Base-by-base conservation (phyloP, 1,140 invertebrate genomes). In the Aleiodes sp. region DNA sequence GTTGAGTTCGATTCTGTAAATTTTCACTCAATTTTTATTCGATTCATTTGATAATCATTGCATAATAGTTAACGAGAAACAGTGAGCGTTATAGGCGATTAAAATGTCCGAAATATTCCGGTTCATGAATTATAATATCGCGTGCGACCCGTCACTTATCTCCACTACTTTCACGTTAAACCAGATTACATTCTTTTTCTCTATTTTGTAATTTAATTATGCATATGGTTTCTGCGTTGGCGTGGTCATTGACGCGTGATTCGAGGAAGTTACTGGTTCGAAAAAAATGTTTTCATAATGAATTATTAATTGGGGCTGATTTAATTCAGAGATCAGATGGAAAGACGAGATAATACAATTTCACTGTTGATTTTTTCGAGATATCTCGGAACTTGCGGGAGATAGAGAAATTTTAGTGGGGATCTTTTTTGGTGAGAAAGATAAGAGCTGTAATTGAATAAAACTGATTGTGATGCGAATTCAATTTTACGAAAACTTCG, bases 71-170 rank as follows among this genome's bases (percentile, higher is more conserved):
- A 2, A n/a, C 41, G 26, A 52, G 46, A 52, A 43, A 3, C n/a
- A 21, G 46, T 26, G 46, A 52, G 26, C 10, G 46, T 26, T 12
- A 24, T 52, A 16, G 2, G 19, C 46, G 26, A 52, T 52, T 52
- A 59, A 59, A 59, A 59, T 14, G 28, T 14, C n/a, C 9, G 1
- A 1, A 33, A 33, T 33, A 33, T 33, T 29, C 10, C 2, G 28
- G 29, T 59, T 12, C 2, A 31, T 59, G 29, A 29, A 59, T 29
- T 59, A 59, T 59, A 31, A 31, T n/a, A 59, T 59, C 56, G 56
- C 56, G 56, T 59, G 56, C 28, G 14, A 52, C 46, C 46, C 46
- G 28, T 29, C 24, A 59, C 28, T 59, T 59, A 59, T 59, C 56
- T 29, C n/a, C 10, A 59, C 56, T 26, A 59, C 56, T 59, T 59